These are phyloP conservation scores for Malacosoma neustria DNA, from an alignment of 2,888 invertebrate species.

Conservation along the genomic window DNA sequence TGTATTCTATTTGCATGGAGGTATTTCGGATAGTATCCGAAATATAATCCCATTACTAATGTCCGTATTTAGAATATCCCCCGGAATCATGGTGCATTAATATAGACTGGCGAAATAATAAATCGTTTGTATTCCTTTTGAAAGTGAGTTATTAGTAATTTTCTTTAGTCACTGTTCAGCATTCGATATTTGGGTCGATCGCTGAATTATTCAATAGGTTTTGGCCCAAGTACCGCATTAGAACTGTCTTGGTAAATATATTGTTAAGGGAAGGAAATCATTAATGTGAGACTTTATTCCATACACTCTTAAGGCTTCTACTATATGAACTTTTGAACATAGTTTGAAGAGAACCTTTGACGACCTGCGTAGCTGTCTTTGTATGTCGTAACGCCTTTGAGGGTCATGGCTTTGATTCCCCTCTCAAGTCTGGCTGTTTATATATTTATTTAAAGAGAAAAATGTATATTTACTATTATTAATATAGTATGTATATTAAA, in stretches of 20 bases:
- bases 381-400: too few relatives aligned
- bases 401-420: too few relatives aligned
- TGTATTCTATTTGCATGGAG: not conserved
- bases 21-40: not conserved
- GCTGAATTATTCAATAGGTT: not conserved
- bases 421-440: too few relatives aligned
- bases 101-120: slow-evolving; percentile 1
- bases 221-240: not conserved
- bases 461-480: too few relatives aligned
- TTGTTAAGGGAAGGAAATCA: not conserved
- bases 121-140: not conserved
- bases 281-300: not conserved
- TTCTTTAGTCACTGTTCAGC: not conserved
- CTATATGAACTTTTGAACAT: too few relatives aligned
- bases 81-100: slow-evolving; percentile 1
- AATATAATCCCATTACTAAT: not conserved
- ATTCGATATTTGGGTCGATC: not conserved
- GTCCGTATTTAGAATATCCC: not conserved
- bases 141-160: slow-evolving; percentile 2
- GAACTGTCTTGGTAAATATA: not conserved
- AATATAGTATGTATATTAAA: too few relatives aligned
- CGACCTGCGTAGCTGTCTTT: too few relatives aligned
- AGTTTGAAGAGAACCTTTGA: too few relatives aligned
- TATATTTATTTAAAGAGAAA: too few relatives aligned
- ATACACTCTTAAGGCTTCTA: not conserved